Base-by-base conservation (phyloP, 30 jellyfish, hydroid and myxozoan species). In the Calvadosia cruxmelitensis region DNA sequence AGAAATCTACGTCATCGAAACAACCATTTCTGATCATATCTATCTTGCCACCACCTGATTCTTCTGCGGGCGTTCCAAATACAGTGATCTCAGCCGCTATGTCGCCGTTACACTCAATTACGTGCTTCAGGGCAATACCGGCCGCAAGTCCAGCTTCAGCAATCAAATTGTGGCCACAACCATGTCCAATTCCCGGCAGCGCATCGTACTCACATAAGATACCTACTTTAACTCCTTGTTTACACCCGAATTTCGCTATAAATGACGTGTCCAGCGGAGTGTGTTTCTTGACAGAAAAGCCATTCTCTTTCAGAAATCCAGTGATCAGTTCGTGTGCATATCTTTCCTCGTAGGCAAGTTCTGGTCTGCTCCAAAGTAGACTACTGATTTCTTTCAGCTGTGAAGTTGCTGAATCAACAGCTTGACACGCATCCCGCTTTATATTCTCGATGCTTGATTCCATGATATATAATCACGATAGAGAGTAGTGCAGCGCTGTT, bases 31-130 rank as follows among this genome's bases (percentile, higher is more conserved):
- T 74, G 3, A 91, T 73, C 99, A 91, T 91, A 23, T 33, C 20
- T 0, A 78, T 61, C 34, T 91, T 91, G 12, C 99, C 99, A 53
- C 99, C 95, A 68, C 95, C 99, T 1, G 92, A 94, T 82, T 91
- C 99, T 67, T 91, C 99, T 32, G 95, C 99, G 67, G 99, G 99
- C 2, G 99, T 91, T n/a, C 99, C 99, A 77, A 52, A 91, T 0
- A 77, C 92, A 50, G 76, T 81, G 5, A 90, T 77, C 68, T 82
- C 94, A 13, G 78, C 86, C 52, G 77, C 76, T 2, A 72, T 35
- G 20, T 78, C 92, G n/a, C 93, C 80, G 48, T 77, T 36, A 5
- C 67, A 61, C 23, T 69, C 86, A 0, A 83, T 61, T 5, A 81
- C 76, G 2, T 87, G 91, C 68, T 91, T 91, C 74, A 91, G 61